Evolutionary conservation across 2,888 invertebrate genomes (phyloP), one percentile per base, ranked within the genome.

Genomic region (Salpingus planirostris): DNA sequence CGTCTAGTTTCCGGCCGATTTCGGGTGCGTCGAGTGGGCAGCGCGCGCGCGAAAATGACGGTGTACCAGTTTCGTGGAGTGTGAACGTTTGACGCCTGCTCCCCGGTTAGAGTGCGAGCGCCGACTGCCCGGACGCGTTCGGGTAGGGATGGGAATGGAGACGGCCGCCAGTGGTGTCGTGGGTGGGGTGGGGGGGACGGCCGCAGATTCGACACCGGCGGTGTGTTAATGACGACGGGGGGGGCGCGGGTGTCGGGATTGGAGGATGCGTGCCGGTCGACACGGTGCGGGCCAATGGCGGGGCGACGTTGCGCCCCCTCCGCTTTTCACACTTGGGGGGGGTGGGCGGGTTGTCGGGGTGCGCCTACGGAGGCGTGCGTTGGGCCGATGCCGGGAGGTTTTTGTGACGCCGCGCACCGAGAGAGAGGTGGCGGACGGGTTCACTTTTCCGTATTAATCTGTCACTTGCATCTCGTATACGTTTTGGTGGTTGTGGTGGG

Each of bases 221-320:
- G 48, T 58, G 67, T 62, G 67, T 66, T 68, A 67, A 67, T 67
- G 68, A 67, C 60, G 57, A n/a, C 49, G 45, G 49, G 57, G 57
- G 49, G 44, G 49, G 52, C 55, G 64, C 59, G 35, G 30, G n/a
- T n/a, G n/a, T n/a, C 44, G 48, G 55, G 38, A 65, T 65, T 65
- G 65, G 65, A 47, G 49, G 52, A 33, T 41, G 43, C 11, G 55
- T 58, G 55, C 60, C 59, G 54, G 54, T 57, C 54, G 50, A 49
- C 50, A 54, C 54, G 59, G 52, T 49, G 47, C 46, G 44, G 52
- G 49, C 64, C 64, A 64, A 65, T 64, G 46, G 57, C 39, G 36
- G 49, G 62, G 66, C 64, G 66, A 58, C 58, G 57, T 54, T 44
- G 42, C 58, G 60, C 65, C 65, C 62, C n/a, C n/a, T n/a, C 58